Percentiles rank a stretch among this genome's conserved stretches.
phyloP scores from a whole-genome alignment of 2,797 vertebrate species.

The Amblyopsis hoosieri region DNA sequence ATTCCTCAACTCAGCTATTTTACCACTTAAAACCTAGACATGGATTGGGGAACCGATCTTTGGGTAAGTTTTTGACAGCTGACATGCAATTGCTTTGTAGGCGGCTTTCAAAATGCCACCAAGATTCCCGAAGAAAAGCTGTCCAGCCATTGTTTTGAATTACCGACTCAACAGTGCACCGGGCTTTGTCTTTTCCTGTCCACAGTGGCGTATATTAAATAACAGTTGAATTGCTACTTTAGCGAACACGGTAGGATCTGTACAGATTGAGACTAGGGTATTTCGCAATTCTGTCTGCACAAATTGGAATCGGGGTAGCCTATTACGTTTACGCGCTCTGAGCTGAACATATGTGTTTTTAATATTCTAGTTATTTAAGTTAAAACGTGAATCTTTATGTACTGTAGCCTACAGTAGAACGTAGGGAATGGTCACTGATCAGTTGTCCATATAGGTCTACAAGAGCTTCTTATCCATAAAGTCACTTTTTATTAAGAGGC shows the following conservation, averaged over 20 bases:
- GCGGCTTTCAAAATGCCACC: not conserved
- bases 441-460: no score
- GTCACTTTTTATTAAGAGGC: no score
- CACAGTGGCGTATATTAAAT: constrained; percentile 16
- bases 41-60: constrained; percentile 74
- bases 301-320: constrained; percentile 35
- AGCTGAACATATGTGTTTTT: no score
- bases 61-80: constrained; percentile 74
- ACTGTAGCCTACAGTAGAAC: no score
- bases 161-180: not conserved
- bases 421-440: no score
- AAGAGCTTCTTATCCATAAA: no score
- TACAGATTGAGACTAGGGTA: constrained; percentile 23
- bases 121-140: constrained; percentile 2
- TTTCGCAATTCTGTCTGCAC: constrained; percentile 65
- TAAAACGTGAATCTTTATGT: no score
- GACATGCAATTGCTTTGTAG: constrained; percentile 14
- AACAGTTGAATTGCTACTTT: not conserved
- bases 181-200: constrained; percentile 5
- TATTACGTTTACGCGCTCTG: no score
- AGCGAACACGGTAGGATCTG: constrained; percentile 25
- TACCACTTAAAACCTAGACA: constrained; percentile 31
- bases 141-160: constrained; percentile 18
- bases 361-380: no score
- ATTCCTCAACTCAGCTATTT: not conserved